A percentile compares a stretch with the other conserved stretches of the same genome.
These are phyloP conservation scores for Cataglyphis rosenhaueri DNA, from an alignment of 2,888 invertebrate species.

Conservation along the genomic window DNA sequence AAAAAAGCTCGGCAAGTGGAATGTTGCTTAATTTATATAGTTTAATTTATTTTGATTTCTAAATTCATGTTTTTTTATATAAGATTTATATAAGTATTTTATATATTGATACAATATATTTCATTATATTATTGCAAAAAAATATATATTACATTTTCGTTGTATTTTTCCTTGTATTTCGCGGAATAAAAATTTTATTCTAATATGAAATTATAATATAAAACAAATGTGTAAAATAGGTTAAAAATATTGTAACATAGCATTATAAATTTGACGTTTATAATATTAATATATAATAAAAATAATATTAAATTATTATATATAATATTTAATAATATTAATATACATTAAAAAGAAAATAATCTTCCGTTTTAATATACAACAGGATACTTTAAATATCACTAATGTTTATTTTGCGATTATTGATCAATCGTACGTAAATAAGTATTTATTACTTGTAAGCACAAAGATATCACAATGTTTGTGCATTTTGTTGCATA, in stretches of 20 bases:
- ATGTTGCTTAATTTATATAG: constrained; percentile 61
- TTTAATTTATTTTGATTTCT: background rate
- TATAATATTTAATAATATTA: background rate
- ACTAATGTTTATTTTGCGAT: background rate
- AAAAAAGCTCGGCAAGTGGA: constrained; percentile 53
- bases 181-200: background rate
- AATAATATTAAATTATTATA: too few relatives aligned
- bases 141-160: background rate
- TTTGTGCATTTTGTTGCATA: constrained; percentile 57
- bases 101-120: background rate
- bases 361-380: background rate
- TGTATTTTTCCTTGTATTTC: background rate
- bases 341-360: background rate
- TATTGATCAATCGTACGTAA: background rate
- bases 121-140: background rate
- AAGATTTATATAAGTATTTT: background rate
- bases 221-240: background rate
- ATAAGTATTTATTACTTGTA: constrained; percentile 60
- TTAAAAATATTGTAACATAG: background rate
- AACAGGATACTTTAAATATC: background rate
- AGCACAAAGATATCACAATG: constrained; percentile 57
- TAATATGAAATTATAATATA: background rate
- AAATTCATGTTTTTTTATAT: background rate
- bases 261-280: background rate
- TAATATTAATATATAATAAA: background rate